These are phyloP conservation scores for Anas platyrhynchos DNA, from an alignment of 2,113 vertebrate genomes.

Conservation along the genomic window DNA sequence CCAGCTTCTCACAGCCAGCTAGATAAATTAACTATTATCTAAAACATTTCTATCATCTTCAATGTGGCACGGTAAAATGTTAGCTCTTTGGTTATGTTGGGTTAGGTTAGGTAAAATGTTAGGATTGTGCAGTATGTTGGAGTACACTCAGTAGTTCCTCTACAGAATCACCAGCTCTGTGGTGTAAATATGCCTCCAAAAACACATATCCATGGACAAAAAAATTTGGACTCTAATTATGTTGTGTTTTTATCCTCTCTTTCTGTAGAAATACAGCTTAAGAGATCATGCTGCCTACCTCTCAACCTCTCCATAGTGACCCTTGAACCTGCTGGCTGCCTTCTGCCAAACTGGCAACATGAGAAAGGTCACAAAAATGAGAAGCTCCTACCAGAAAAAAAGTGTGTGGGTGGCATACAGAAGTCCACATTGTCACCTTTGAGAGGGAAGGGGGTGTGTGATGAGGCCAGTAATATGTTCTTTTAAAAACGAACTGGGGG, in stretches of 20 bases:
- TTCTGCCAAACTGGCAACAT: background rate
- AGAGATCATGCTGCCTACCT: background rate
- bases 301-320: background rate
- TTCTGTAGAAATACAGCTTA: background rate
- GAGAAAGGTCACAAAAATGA: background rate
- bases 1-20: background rate
- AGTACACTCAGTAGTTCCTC: background rate
- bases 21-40: constrained; percentile 5
- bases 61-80: background rate
- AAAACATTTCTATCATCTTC: background rate
- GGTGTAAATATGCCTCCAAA: background rate
- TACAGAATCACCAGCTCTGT: background rate
- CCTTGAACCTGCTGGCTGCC: background rate
- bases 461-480: background rate
- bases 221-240: background rate
- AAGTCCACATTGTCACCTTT: background rate
- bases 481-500: background rate
- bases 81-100: background rate
- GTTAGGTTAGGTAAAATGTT: background rate
- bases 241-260: constrained; percentile 13
- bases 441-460: background rate
- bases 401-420: background rate
- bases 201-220: background rate
- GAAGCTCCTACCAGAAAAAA: background rate
- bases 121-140: background rate